Percentiles rank a stretch among this genome's conserved stretches.
These are phyloP conservation scores for Pelagia noctiluca DNA, from an alignment of 30 jellyfish, hydroid and myxozoan genomes.

Conservation along the genomic window DNA sequence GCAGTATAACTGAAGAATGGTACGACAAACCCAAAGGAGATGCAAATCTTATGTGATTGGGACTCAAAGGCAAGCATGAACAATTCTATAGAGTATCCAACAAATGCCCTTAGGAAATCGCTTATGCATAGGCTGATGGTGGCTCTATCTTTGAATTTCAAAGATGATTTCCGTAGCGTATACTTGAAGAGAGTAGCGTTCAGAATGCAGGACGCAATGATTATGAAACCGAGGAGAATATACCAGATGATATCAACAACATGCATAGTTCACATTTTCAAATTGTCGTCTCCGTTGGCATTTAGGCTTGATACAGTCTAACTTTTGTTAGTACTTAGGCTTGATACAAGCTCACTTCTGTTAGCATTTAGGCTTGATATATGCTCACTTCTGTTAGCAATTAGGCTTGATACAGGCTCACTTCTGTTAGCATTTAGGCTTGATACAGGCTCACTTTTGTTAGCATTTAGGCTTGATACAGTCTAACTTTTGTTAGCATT, in stretches of 20 bases:
- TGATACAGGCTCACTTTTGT: too few relatives aligned
- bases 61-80: neutral
- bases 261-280: too few relatives aligned
- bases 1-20: slow-evolving; percentile 61
- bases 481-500: too few relatives aligned
- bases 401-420: too few relatives aligned
- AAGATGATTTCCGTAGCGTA: neutral
- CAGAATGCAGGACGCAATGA: slow-evolving; percentile 3
- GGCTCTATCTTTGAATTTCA: slow-evolving; percentile 31
- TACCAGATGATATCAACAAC: neutral
- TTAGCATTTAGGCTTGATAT: too few relatives aligned
- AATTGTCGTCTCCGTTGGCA: too few relatives aligned
- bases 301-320: too few relatives aligned
- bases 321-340: too few relatives aligned
- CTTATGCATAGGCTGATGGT: slow-evolving; percentile 42
- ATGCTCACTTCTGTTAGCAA: too few relatives aligned
- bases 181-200: slow-evolving; percentile 10
- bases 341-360: too few relatives aligned
- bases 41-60: slow-evolving; percentile 7
- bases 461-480: too few relatives aligned
- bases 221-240: neutral
- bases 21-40: slow-evolving; percentile 23
- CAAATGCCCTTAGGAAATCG: slow-evolving; percentile 36
- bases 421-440: too few relatives aligned
- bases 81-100: slow-evolving; percentile 67